Base-by-base conservation (phyloP, 2,113 vertebrate species). In the Sinocyclocheilus anshuiensis region DNA sequence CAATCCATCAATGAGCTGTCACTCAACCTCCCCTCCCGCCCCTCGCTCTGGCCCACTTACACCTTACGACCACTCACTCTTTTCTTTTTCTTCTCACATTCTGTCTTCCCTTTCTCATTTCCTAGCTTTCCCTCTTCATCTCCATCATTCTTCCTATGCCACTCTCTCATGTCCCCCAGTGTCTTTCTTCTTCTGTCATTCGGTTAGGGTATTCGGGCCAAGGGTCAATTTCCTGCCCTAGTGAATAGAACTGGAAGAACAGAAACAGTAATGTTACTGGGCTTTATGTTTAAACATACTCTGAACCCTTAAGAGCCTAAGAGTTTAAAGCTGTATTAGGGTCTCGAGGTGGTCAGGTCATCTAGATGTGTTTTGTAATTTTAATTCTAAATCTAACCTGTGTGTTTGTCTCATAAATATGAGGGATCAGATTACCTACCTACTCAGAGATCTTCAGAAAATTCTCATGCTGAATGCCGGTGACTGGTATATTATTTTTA, bases 1-100 rank as follows among this genome's bases (percentile, higher is more conserved):
- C 86, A 78, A 90, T 89, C 86, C 88, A 89, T 89, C 89, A 90
- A 82, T 55, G 71, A 36, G 81, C 82, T 42, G 82, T 83, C 77
- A 79, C 57, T 82, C 72, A 83, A 74, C 45, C 63, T 63, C 45
- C 77, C 8, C 69, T 29, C 6, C n/a, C 63, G 11, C 71, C 89
- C 63, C 67, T 48, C 29, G 36, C 83, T 11, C 76, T 80, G 50
- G 87, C 80, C 87, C 80, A 72, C 26, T 77, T 77, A 77, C 50
- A 67, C 80, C 63, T 82, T 53, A 82, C 18, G 9, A 71, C 61
- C 63, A 50, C 45, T 45, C 78, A 81, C 77, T 77, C 83, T 42
- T 87, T 87, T 87, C 79, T 74, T 84, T 81, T 84, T 77, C 80
- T 77, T 39, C 48, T 63, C 29, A 71, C 67, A 88, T 81, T 85